These are phyloP conservation scores for Crotalus tigris DNA, from an alignment of 2,113 vertebrate species.

Conservation along the genomic window DNA sequence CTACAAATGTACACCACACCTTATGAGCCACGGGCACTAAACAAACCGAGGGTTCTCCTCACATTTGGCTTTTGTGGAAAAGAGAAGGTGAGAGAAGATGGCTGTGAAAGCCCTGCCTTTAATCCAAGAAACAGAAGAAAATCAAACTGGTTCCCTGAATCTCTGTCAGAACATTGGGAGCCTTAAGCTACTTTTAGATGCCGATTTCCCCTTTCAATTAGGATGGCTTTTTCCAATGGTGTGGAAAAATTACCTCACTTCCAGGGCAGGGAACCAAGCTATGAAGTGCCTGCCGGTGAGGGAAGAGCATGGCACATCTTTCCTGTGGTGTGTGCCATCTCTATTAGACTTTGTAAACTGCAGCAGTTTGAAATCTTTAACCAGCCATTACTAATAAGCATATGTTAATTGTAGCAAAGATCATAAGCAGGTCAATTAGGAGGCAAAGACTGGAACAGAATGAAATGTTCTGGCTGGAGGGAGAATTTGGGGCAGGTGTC, in stretches of 20 bases:
- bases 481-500: conserved; percentile 80
- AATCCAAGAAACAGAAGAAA: conserved; percentile 61
- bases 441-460: conserved; percentile 85
- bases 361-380: conserved; percentile 83
- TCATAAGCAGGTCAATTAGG: conserved; percentile 93
- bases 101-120: conserved; percentile 71
- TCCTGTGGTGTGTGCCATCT: conserved; percentile 74
- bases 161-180: conserved; percentile 45
- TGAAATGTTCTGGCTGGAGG: conserved; percentile 87
- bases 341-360: conserved; percentile 82
- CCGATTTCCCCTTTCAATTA: conserved; percentile 63
- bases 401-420: conserved; percentile 96
- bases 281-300: conserved; percentile 61
- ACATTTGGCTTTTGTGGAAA: conserved; percentile 67
- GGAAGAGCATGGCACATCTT: conserved; percentile 58
- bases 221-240: conserved; percentile 54
- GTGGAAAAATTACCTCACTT: conserved; percentile 69
- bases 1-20: conserved; percentile 57
- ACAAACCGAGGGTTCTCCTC: conserved; percentile 65
- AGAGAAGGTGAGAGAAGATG: conserved; percentile 50
- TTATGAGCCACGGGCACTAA: conserved; percentile 67
- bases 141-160: conserved; percentile 42
- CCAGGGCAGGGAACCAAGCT: conserved; percentile 53
- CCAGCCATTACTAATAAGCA: conserved; percentile 95
- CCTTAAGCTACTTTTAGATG: conserved; percentile 40